A percentile compares a stretch with the other conserved stretches of the same genome.
Evolutionary conservation across 2,888 invertebrate species (phyloP).

Genomic region (Agrotis segetum): DNA sequence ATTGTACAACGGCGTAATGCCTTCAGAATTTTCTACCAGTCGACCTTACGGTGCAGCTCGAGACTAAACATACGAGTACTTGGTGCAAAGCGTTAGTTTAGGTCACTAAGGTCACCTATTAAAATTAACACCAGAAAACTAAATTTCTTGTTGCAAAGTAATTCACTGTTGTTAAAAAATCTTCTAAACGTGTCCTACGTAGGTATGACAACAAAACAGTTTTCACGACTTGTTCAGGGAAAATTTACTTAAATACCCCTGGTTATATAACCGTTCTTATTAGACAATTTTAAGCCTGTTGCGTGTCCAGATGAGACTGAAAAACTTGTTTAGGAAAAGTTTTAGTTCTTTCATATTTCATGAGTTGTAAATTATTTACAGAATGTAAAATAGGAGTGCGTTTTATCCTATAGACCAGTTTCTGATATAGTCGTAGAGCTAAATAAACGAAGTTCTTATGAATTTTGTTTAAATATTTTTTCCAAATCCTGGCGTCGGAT

Average conservation of each 20-base stretch:
- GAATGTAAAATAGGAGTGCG: background rate
- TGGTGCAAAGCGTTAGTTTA: too few species aligned
- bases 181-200: slow-evolving; percentile 1
- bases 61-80: too few species aligned
- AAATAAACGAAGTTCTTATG: too few species aligned
- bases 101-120: too few species aligned
- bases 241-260: slow-evolving; percentile 3
- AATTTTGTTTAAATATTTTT: too few species aligned
- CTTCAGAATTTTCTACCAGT: too few species aligned
- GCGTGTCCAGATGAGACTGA: slow-evolving; percentile 32
- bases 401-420: too few species aligned
- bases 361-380: slow-evolving; percentile 17
- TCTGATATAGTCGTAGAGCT: too few species aligned
- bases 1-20: too few species aligned
- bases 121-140: background rate
- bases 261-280: slow-evolving; percentile 25
- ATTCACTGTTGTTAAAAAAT: slow-evolving; percentile 3
- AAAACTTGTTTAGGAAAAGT: slow-evolving; percentile 31
- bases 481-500: too few species aligned
- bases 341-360: slow-evolving; percentile 32
- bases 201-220: slow-evolving; percentile 10
- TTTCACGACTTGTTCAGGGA: slow-evolving; percentile 1
- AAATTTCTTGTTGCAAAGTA: background rate
- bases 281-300: slow-evolving; percentile 58
- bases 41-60: too few species aligned